Percentiles rank a stretch among this genome's conserved stretches.
phyloP scores from a whole-genome alignment of 2,888 invertebrate genomes.

The Argyresthia albistria region DNA sequence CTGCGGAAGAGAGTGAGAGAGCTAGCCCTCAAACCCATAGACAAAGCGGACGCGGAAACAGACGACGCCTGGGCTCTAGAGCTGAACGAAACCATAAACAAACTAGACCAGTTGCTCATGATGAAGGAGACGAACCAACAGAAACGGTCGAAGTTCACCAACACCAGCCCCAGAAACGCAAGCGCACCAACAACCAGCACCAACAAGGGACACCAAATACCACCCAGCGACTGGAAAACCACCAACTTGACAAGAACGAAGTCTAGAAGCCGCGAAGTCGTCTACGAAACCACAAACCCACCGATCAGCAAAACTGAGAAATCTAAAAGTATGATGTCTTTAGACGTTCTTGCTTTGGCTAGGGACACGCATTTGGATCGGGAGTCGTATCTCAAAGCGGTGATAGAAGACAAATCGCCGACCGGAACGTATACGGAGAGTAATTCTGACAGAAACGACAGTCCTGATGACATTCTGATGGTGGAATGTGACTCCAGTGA shows the following conservation, averaged over 20 bases:
- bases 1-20: conserved; percentile 79
- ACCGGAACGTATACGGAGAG: conserved; percentile 61
- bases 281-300: conserved; percentile 41
- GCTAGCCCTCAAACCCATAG: conserved; percentile 80
- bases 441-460: conserved; percentile 59
- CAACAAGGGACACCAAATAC: conserved; percentile 32
- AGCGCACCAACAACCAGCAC: conserved; percentile 56
- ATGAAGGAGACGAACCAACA: conserved; percentile 76
- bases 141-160: conserved; percentile 60
- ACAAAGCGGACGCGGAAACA: conserved; percentile 79
- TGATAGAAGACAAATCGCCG: conserved; percentile 62
- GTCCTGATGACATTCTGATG: conserved; percentile 60
- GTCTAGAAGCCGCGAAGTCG: conserved; percentile 49
- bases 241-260: conserved; percentile 41
- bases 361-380: conserved; percentile 53
- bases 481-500: conserved; percentile 65
- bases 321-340: conserved; percentile 64
- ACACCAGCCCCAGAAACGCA: conserved; percentile 41
- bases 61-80: conserved; percentile 84
- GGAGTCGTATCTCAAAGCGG: conserved; percentile 59
- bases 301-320: conserved; percentile 49
- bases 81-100: conserved; percentile 83
- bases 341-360: conserved; percentile 55
- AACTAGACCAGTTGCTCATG: conserved; percentile 80
- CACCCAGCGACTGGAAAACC: conserved; percentile 44